Base-by-base conservation (phyloP, 2,888 invertebrate species). In the Arenicola marina region DNA sequence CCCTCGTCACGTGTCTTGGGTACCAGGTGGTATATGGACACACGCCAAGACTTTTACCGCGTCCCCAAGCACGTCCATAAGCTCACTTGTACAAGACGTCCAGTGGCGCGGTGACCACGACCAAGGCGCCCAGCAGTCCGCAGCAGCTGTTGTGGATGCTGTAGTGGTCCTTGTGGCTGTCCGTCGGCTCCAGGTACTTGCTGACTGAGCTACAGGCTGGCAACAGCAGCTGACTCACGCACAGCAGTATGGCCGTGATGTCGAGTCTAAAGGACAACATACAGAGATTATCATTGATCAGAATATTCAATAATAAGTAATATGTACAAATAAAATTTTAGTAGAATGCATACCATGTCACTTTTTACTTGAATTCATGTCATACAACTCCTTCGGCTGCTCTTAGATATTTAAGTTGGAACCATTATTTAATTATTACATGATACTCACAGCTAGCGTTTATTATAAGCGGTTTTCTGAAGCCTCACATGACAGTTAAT, bases 71-170 rank as follows among this genome's bases (percentile, higher is more conserved):
- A 15, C n/a, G n/a, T n/a, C n/a, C n/a, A n/a, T n/a, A n/a, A 34
- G 7, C 67, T 53, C 34, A 69, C 80, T 76, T 80, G 73, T 79
- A 79, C 0, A 81, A 60, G 21, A 61, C 59, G 4, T 79, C 78
- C 18, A 81, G 61, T 0, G 80, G 80, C 26, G 78, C 71, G 15
- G 73, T 62, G 18, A 79, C 73, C 0, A 81, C 70, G 53, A 78
- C 75, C 64, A 80, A 61, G 32, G 72, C 63, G 18, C 78, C 72
- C 66, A 81, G 64, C 11, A 81, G 73, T 32, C 72, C 75, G 34
- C 73, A 74, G 65, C 79, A 79, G 29, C 74, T 69, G 68, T 79
- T 80, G 69, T 82, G 81, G 59, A 81, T 75, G 63, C 70, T 70
- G 69, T 76, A 77, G 59, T 76, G 74, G 7, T 62, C 51, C 53